phyloP scores from a whole-genome alignment of 2,113 vertebrate genomes.

The Rhinopithecus roxellana region DNA sequence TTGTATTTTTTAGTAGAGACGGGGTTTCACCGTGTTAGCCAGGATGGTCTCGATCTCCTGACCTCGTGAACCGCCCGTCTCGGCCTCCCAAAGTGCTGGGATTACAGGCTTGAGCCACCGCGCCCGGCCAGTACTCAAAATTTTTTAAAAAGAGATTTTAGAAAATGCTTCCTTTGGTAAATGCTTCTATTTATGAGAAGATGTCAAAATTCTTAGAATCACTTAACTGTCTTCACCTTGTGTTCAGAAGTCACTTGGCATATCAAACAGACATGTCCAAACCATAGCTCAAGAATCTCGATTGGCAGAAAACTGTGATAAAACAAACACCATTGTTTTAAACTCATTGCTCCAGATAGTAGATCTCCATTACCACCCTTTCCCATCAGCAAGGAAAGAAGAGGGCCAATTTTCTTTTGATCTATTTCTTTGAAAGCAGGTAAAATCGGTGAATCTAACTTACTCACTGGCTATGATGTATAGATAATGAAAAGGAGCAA shows the following conservation, averaged over 20 bases:
- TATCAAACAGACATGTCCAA: neutral
- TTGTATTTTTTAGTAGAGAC: too few species aligned
- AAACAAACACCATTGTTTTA: neutral
- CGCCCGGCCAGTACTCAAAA: neutral
- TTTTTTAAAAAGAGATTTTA: neutral
- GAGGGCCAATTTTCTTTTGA: neutral
- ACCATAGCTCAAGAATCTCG: neutral
- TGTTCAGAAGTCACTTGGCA: neutral
- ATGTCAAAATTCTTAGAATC: conserved; percentile 37
- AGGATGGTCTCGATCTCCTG: too few species aligned
- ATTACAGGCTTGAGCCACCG: too few species aligned
- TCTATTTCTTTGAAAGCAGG: neutral
- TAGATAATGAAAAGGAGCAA: neutral
- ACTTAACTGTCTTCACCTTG: conserved; percentile 16
- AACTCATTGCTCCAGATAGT: neutral
- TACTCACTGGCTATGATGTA: neutral
- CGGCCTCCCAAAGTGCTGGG: too few species aligned
- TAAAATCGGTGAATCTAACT: neutral
- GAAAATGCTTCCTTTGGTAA: neutral
- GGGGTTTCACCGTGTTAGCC: too few species aligned
- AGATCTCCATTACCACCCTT: neutral
- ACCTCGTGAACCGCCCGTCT: too few species aligned
- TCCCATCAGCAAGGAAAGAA: neutral
- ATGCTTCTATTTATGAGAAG: neutral
- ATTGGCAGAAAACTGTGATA: neutral